Evolutionary conservation across 1,140 invertebrate genomes (phyloP), one percentile per base, ranked within the genome.

Genomic region (Drosophila lacertosa): DNA sequence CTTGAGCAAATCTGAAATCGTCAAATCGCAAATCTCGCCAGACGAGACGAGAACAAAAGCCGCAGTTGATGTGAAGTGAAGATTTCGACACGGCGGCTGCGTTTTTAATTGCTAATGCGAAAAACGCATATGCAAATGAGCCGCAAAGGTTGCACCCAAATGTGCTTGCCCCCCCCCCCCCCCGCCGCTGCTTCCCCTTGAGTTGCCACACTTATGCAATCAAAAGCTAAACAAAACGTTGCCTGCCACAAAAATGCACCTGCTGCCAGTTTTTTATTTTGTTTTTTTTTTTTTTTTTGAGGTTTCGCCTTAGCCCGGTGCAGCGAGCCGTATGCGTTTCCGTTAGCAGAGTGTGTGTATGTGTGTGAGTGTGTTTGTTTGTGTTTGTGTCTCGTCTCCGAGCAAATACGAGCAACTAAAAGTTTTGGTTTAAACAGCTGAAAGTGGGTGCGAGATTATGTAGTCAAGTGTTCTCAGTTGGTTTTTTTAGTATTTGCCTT

Each of bases 81-180:
- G 33, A 82, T 89, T 74, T 75, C 70, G 55, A 78, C 82, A 89
- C 74, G 70, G 66, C 55, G 29, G 29, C 64, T 73, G 63, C 58
- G 54, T 77, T 88, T 89, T 88, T 88, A 88, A 88, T 88, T 82
- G 82, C 82, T 65, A 78, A 77, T 83, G 79, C 71, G 37, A 66
- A 53, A 77, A 72, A 78, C 37, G 54, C 71, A 84, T 24, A 48
- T 84, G 74, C 82, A 84, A 84, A 84, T 84, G 77, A 81, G 66
- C 67, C 48, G 54, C 60, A 51, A 42, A 57, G 70, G 70, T 26
- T 48, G 70, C 54, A 50, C 53, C 55, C 53, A 66, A 76, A 62
- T 78, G 54, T 45, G 45, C 45, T 62, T 15, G 13, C 29, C 10
- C 40, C 40, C 1, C 40, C 15, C 35, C 6, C 1, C 5, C 39